Conservation (phyloP, 2,797 vertebrate genomes). For the Gallinago stenura region DNA sequence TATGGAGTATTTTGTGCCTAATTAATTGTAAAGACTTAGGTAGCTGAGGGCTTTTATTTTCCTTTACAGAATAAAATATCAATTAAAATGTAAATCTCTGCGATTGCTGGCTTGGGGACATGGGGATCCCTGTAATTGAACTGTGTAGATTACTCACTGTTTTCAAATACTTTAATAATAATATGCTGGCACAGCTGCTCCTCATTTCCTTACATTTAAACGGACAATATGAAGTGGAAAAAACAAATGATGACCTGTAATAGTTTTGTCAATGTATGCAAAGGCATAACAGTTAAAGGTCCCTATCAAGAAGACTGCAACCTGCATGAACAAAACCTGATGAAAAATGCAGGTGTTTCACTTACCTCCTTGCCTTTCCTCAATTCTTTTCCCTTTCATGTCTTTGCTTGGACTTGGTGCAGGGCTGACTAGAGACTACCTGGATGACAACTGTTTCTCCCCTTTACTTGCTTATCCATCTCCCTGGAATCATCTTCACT, state of each 20-base stretch:
- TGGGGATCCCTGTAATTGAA: neutral
- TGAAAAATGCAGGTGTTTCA: neutral
- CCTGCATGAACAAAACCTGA: neutral
- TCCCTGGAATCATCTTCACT: neutral
- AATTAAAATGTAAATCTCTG: constrained; percentile 56
- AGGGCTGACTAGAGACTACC: neutral
- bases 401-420: neutral
- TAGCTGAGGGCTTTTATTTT: constrained; percentile 48
- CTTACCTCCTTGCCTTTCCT: neutral
- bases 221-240: neutral
- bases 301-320: neutral
- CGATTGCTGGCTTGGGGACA: neutral
- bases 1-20: constrained; percentile 2
- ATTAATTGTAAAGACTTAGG: constrained; percentile 26
- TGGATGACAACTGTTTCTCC: neutral
- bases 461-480: neutral
- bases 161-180: constrained; percentile 17
- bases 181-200: neutral
- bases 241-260: neutral
- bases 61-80: constrained; percentile 7
- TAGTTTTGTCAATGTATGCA: neutral
- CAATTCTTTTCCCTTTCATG: neutral
- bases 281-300: neutral
- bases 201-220: neutral
- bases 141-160: neutral